Conservation (phyloP, 2,797 vertebrate genomes). For the Poeciliopsis paucimaculata region DNA sequence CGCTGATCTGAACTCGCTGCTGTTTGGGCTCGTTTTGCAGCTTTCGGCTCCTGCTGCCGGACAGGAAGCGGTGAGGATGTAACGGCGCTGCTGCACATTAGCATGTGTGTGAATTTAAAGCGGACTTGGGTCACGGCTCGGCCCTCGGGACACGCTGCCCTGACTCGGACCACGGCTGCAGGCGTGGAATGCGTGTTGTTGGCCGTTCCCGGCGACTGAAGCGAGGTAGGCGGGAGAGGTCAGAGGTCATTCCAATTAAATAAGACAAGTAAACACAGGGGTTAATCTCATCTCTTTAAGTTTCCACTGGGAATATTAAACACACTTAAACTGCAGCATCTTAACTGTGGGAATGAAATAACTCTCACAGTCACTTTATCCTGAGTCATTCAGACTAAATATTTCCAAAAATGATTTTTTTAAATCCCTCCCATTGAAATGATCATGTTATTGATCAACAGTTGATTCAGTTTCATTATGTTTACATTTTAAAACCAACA, state of each 20-base stretch:
- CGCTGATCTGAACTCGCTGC: slow-evolving; percentile 52
- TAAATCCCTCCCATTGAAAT: neutral
- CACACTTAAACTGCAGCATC: slow-evolving; percentile 34
- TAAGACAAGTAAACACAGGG: slow-evolving; percentile 77
- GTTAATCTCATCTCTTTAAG: slow-evolving; percentile 77
- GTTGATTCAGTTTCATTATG: neutral
- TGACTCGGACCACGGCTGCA: slow-evolving; percentile 56
- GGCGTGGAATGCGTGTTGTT: slow-evolving; percentile 79
- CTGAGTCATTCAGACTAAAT: neutral
- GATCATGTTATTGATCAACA: neutral
- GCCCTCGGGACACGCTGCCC: slow-evolving; percentile 65
- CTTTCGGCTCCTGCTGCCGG: slow-evolving; percentile 10
- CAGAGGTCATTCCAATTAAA: slow-evolving; percentile 85
- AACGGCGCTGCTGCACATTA: slow-evolving; percentile 41
- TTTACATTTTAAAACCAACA: no score
- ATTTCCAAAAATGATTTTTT: neutral
- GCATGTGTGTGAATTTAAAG: slow-evolving; percentile 58
- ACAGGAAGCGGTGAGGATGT: slow-evolving; percentile 53
- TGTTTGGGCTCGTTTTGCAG: slow-evolving; percentile 4
- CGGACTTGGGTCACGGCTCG: slow-evolving; percentile 62
- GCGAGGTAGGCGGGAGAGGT: slow-evolving; percentile 81
- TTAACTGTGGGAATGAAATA: slow-evolving; percentile 24
- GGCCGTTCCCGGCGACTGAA: slow-evolving; percentile 76
- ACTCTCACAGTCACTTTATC: neutral
- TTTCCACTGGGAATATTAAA: slow-evolving; percentile 68